phyloP scores from a whole-genome alignment of 2,888 invertebrate genomes.

The Tetragonisca angustula region DNA sequence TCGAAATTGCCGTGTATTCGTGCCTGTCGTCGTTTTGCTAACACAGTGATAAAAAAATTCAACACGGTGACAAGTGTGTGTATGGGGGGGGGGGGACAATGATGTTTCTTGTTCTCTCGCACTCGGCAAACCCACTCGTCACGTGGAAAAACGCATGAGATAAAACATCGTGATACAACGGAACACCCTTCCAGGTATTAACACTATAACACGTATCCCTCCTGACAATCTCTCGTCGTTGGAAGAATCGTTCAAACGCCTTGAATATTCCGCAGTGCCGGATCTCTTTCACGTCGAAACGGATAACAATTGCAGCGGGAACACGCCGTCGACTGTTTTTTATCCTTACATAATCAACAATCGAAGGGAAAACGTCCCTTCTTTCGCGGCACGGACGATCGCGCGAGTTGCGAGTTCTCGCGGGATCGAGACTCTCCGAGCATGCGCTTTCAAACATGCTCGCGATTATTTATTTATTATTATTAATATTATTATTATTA shows the following conservation, averaged over 20 bases:
- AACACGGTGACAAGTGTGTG: constrained; percentile 26
- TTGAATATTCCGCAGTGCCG: constrained; percentile 29
- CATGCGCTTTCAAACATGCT: constrained; percentile 13
- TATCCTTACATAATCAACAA: constrained; percentile 12
- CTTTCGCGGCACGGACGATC: background rate
- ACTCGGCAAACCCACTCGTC: constrained; percentile 24
- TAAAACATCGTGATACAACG: constrained; percentile 53
- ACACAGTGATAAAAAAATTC: constrained; percentile 31
- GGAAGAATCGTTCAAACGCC: constrained; percentile 16
- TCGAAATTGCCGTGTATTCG: constrained; percentile 38
- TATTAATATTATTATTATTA: background rate
- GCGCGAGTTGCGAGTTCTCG: background rate
- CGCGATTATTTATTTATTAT: background rate
- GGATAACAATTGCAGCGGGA: background rate
- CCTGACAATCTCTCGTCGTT: background rate
- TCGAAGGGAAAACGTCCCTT: background rate
- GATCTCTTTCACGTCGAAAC: constrained; percentile 22
- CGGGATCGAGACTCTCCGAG: background rate
- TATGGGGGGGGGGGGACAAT: background rate
- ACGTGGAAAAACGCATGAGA: constrained; percentile 47
- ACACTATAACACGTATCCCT: constrained; percentile 46
- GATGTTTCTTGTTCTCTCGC: background rate
- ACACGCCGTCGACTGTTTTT: background rate
- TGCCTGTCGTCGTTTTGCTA: background rate
- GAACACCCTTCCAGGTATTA: constrained; percentile 48